A percentile compares a stretch with the other conserved stretches of the same genome.
phyloP scores from a whole-genome alignment of 2,797 vertebrate species.

The Semotilus atromaculatus region DNA sequence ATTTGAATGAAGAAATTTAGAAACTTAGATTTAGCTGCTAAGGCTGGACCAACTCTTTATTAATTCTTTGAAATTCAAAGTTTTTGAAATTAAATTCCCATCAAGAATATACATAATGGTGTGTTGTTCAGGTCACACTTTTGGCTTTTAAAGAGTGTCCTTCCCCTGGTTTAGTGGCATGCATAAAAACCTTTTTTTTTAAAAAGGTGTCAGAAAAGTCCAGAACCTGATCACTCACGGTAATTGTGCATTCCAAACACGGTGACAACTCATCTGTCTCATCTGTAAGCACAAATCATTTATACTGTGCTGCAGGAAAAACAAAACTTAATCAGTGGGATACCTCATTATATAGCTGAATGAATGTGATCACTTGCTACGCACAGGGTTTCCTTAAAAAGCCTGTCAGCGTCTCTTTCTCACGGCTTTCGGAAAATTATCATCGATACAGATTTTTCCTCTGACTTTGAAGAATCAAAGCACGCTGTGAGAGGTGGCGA shows the following conservation, averaged over 20 bases:
- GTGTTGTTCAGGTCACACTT: not conserved
- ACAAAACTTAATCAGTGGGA: conserved; percentile 68
- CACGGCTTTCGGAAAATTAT: conserved; percentile 57
- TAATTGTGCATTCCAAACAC: conserved; percentile 55
- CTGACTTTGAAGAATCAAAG: conserved; percentile 74
- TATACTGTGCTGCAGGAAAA: conserved; percentile 57
- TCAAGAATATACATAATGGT: not conserved
- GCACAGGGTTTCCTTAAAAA: conserved; percentile 64
- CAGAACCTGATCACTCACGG: conserved; percentile 36
- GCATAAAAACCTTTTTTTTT: not conserved
- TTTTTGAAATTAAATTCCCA: not conserved
- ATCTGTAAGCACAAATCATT: conserved; percentile 57
- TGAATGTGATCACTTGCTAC: conserved; percentile 70
- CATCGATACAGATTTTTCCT: conserved; percentile 65
- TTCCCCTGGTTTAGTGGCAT: conserved; percentile 4
- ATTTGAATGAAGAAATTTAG: too few species aligned
- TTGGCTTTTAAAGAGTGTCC: not conserved
- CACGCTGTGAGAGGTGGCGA: conserved; percentile 49
- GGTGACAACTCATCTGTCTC: conserved; percentile 52
- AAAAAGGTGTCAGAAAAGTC: conserved; percentile 34
- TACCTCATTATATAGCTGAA: conserved; percentile 70
- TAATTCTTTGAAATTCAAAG: not conserved
- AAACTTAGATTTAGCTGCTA: too few species aligned
- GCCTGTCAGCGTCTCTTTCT: conserved; percentile 42
- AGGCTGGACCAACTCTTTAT: not conserved